phyloP scores from a whole-genome alignment of 92 coral and sea anemone species.

The Bergia puertoricense region DNA sequence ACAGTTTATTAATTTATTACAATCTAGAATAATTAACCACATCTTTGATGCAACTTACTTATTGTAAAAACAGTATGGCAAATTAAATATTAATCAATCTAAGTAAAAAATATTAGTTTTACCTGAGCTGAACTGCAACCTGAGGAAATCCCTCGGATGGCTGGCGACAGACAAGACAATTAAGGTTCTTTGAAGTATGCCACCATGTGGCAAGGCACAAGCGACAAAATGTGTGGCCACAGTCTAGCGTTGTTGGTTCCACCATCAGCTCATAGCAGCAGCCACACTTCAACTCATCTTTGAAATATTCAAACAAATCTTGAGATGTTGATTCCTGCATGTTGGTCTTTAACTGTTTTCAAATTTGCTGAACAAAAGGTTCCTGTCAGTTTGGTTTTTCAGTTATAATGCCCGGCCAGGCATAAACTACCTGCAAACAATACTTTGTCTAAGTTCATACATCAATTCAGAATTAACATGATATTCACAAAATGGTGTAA shows the following conservation, averaged over 20 bases:
- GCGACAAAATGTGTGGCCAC: slow-evolving; percentile 97
- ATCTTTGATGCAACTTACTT: neutral
- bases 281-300: slow-evolving; percentile 82
- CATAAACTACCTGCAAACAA: neutral
- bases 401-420: neutral
- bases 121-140: slow-evolving; percentile 82
- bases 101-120: neutral
- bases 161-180: slow-evolving; percentile 92
- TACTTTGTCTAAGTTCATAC: no score
- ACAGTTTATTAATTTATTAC: no score
- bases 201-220: slow-evolving; percentile 93
- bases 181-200: slow-evolving; percentile 70
- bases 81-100: neutral
- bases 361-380: neutral
- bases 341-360: neutral
- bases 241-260: slow-evolving; percentile 93
- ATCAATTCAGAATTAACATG: no score
- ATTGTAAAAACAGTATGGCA: neutral
- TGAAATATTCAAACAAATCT: slow-evolving; percentile 20
- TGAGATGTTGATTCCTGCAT: neutral
- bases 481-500: no score
- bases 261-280: slow-evolving; percentile 97
- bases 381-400: neutral
- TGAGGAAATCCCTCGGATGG: slow-evolving; percentile 83
- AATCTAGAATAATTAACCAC: no score